These are phyloP conservation scores for Chrysoperla carnea DNA, from an alignment of 1,140 invertebrate genomes.

Conservation along the genomic window DNA sequence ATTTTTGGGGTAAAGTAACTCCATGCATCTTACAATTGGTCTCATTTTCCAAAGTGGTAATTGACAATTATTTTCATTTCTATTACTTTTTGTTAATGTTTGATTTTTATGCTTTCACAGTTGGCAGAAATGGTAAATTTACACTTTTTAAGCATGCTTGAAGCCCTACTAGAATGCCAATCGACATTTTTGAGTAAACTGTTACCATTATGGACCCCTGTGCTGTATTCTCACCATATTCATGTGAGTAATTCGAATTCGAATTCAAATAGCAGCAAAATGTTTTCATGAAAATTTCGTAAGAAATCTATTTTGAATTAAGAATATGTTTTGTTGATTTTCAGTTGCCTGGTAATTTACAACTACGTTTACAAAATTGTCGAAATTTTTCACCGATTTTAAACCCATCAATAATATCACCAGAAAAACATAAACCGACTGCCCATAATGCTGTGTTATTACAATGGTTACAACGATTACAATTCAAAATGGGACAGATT, in stretches of 20 bases:
- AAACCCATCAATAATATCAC: conserved; percentile 17
- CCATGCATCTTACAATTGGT: conserved; percentile 87
- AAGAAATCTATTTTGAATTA: too few species aligned
- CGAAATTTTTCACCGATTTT: conserved; percentile 50
- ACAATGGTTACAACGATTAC: conserved; percentile 79
- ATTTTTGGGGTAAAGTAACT: conserved; percentile 98
- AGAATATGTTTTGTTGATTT: too few species aligned
- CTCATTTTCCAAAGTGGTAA: conserved; percentile 81
- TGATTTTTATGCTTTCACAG: conserved; percentile 29
- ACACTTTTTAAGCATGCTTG: conserved; percentile 89
- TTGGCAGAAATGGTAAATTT: conserved; percentile 94
- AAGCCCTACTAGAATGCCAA: conserved; percentile 89
- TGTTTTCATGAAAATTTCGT: too few species aligned
- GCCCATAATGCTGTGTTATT: conserved; percentile 36
- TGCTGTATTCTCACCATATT: conserved; percentile 73
- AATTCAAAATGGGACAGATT: conserved; percentile 97
- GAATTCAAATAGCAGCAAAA: too few species aligned
- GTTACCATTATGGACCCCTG: conserved; percentile 75
- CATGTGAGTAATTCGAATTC: conserved; percentile 40
- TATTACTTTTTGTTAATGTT: too few species aligned
- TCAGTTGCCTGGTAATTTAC: conserved; percentile 77
- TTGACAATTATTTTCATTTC: too few species aligned
- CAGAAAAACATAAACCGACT: conserved; percentile 16
- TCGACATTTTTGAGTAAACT: conserved; percentile 79
- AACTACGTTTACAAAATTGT: conserved; percentile 76